Conservation (phyloP, 1,140 invertebrate genomes). For the Bombus polaris region DNA sequence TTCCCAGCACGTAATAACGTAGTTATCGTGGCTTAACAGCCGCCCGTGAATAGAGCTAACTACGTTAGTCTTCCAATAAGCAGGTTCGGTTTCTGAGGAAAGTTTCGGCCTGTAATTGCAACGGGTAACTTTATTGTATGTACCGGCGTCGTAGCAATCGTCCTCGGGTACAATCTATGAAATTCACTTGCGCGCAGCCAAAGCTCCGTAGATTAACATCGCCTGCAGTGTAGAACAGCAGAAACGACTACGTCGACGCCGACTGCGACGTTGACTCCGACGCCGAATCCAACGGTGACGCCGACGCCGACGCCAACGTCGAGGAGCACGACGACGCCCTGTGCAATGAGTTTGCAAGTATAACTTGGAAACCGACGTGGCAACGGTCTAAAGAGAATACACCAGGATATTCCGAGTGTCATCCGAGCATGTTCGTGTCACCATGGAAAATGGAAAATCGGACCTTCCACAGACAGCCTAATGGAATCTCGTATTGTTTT, state of each 20-base stretch:
- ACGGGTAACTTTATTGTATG: slow-evolving; percentile 57
- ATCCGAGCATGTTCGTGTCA: slow-evolving; percentile 33
- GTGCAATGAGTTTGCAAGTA: slow-evolving; percentile 62
- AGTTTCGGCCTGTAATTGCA: slow-evolving; percentile 60
- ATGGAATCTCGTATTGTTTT: slow-evolving; percentile 8
- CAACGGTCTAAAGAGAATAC: slow-evolving; percentile 50
- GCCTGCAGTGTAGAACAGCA: slow-evolving; percentile 34
- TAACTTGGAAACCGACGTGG: slow-evolving; percentile 59
- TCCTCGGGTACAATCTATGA: slow-evolving; percentile 52
- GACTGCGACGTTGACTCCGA: too few relatives aligned
- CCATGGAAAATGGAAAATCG: slow-evolving; percentile 36
- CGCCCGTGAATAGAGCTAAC: slow-evolving; percentile 54
- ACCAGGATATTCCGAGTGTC: slow-evolving; percentile 49
- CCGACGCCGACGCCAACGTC: background rate
- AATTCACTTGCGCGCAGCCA: slow-evolving; percentile 51
- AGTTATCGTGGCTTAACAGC: slow-evolving; percentile 59
- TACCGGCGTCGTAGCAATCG: slow-evolving; percentile 45
- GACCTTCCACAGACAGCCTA: background rate
- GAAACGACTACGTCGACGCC: slow-evolving; percentile 16
- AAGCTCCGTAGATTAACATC: slow-evolving; percentile 54
- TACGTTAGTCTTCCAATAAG: slow-evolving; percentile 63
- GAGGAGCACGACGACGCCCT: background rate
- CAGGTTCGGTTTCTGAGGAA: slow-evolving; percentile 58
- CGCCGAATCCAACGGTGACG: background rate
- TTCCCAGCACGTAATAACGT: slow-evolving; percentile 46